Evolutionary conservation across 2,888 invertebrate genomes (phyloP).

Genomic region (Phengaris alcon): DNA sequence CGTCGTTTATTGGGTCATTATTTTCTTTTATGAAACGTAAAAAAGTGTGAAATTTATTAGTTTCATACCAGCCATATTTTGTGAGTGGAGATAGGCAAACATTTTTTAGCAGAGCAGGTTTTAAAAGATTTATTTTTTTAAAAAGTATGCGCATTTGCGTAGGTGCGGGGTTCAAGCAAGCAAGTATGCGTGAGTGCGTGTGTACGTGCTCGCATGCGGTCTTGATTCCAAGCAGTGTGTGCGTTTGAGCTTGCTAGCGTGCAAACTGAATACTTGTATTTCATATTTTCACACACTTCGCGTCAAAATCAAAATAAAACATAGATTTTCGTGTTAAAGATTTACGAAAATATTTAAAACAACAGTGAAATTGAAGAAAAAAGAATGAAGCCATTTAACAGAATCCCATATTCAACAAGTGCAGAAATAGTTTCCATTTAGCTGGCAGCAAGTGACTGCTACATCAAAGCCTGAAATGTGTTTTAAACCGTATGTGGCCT

Average conservation of each 20-base stretch:
- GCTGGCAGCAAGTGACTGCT: not conserved
- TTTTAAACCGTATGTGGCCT: slow-evolving; percentile 18
- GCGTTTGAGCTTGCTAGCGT: too few relatives aligned
- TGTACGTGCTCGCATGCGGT: too few relatives aligned
- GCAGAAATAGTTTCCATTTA: not conserved
- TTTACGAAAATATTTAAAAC: too few relatives aligned
- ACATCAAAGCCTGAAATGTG: slow-evolving; percentile 10
- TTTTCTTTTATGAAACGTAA: slow-evolving; percentile 14
- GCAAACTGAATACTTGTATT: too few relatives aligned
- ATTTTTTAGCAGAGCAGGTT: not conserved
- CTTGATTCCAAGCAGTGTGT: too few relatives aligned
- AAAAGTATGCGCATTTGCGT: not conserved
- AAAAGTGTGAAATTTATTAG: slow-evolving; percentile 17
- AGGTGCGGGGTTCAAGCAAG: too few relatives aligned
- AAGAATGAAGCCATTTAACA: not conserved
- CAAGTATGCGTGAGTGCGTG: not conserved
- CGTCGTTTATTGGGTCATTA: slow-evolving; percentile 15
- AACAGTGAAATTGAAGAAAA: too few relatives aligned
- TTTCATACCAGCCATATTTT: not conserved
- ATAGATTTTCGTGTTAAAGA: too few relatives aligned
- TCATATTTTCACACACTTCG: too few relatives aligned
- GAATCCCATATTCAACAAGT: slow-evolving; percentile 1
- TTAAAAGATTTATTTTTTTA: not conserved
- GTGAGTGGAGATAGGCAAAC: not conserved
- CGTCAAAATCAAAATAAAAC: too few relatives aligned